Conservation (phyloP, 30 jellyfish, hydroid and myxozoan species). For the Phacellophora camtschatica region DNA sequence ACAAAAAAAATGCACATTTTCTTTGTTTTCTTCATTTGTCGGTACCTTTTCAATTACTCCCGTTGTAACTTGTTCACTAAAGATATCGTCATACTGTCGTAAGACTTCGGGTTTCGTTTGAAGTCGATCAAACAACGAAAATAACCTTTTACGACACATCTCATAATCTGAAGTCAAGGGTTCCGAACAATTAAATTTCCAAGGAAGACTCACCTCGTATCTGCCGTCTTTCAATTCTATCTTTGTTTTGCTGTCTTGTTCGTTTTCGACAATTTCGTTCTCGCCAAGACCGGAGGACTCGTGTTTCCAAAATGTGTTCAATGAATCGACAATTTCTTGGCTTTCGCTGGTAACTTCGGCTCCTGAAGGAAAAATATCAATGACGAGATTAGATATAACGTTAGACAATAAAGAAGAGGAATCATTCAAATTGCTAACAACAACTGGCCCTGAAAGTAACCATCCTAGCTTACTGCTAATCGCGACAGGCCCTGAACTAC, state of each 20-base stretch:
- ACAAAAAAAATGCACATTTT: not conserved
- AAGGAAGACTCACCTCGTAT: slow-evolving; percentile 55
- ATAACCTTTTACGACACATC: not conserved
- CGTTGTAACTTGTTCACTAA: slow-evolving; percentile 1
- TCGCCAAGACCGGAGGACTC: slow-evolving; percentile 34
- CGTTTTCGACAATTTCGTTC: not conserved
- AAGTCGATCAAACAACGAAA: not conserved
- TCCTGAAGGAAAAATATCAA: slow-evolving; percentile 15
- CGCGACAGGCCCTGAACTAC: slow-evolving; percentile 57
- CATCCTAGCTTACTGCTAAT: slow-evolving; percentile 54
- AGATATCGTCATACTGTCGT: not conserved
- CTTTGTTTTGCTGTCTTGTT: not conserved
- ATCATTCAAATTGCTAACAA: not conserved
- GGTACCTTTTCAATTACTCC: slow-evolving; percentile 15
- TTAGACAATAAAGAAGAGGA: slow-evolving; percentile 18
- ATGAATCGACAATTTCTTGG: slow-evolving; percentile 30
- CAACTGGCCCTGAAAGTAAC: slow-evolving; percentile 46
- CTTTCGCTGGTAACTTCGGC: slow-evolving; percentile 12
- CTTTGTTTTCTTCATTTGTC: not conserved
- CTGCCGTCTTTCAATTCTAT: slow-evolving; percentile 26
- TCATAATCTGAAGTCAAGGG: slow-evolving; percentile 34
- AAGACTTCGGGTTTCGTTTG: not conserved
- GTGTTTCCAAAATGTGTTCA: slow-evolving; percentile 44
- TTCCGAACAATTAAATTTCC: slow-evolving; percentile 6
- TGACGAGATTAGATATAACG: slow-evolving; percentile 6